These are phyloP conservation scores for Edolisoma coerulescens DNA, from an alignment of 2,113 vertebrate species.

Conservation along the genomic window DNA sequence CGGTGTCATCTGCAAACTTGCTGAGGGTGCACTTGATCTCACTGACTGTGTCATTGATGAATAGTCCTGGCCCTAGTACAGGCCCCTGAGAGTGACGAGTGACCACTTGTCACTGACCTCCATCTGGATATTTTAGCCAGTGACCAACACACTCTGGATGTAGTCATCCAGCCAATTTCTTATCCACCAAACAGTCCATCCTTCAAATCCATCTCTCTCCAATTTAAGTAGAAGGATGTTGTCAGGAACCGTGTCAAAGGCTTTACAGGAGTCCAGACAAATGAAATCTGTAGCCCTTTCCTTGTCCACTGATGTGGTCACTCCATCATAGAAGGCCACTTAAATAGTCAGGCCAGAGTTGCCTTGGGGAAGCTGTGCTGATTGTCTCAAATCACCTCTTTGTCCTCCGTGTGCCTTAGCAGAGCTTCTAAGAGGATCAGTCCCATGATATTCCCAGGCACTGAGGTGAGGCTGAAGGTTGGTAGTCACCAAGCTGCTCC, in stretches of 20 bases:
- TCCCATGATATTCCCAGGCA: not conserved
- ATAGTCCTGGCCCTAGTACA: not conserved
- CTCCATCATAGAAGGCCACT: not conserved
- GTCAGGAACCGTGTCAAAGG: not conserved
- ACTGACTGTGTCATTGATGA: not conserved
- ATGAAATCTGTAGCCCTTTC: not conserved
- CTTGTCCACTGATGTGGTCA: not conserved
- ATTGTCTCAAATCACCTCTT: not conserved
- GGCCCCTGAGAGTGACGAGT: fast-evolving
- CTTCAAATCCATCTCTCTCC: not conserved
- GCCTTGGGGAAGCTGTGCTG: not conserved
- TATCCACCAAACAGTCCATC: not conserved
- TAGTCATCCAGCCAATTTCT: not conserved
- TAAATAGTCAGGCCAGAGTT: not conserved
- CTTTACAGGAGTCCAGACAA: not conserved
- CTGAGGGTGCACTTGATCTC: fast-evolving
- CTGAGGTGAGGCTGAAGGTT: not conserved
- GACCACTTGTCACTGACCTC: not conserved
- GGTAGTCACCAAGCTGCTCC: not conserved
- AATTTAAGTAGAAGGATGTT: not conserved
- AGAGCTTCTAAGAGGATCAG: not conserved
- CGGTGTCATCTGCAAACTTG: not conserved
- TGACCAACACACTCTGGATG: not conserved
- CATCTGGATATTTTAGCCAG: not conserved
- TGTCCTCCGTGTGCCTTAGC: not conserved